Conservation (phyloP, 2,888 invertebrate genomes). For the Lasiommata megera region DNA sequence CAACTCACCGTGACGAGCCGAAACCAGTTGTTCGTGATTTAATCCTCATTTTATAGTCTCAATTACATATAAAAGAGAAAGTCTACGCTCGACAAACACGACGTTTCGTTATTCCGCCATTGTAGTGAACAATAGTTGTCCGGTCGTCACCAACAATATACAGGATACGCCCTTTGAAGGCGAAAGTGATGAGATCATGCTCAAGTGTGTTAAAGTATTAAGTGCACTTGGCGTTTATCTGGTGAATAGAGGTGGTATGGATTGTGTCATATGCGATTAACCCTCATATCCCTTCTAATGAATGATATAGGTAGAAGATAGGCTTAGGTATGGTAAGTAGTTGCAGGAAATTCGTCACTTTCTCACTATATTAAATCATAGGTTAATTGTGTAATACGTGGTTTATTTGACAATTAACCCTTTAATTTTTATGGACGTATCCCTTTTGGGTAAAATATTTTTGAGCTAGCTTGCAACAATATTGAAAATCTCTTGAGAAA, state of each 20-base stretch:
- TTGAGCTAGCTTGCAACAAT: too few relatives aligned
- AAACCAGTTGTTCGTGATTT: slow-evolving; percentile 23
- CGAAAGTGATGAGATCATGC: slow-evolving; percentile 39
- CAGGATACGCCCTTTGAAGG: slow-evolving; percentile 38
- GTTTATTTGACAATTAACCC: too few relatives aligned
- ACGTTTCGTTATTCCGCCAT: slow-evolving; percentile 50
- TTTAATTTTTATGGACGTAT: too few relatives aligned
- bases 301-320: too few relatives aligned
- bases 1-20: slow-evolving; percentile 2
- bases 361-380: too few relatives aligned
- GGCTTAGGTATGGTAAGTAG: too few relatives aligned
- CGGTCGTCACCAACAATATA: slow-evolving; percentile 35
- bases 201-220: slow-evolving; percentile 22
- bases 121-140: slow-evolving; percentile 54
- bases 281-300: not conserved
- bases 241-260: slow-evolving; percentile 2
- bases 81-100: slow-evolving; percentile 48
- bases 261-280: not conserved
- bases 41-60: slow-evolving; percentile 19
- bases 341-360: too few relatives aligned
- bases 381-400: too few relatives aligned
- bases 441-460: too few relatives aligned
- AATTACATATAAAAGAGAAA: slow-evolving; percentile 32
- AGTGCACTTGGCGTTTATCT: slow-evolving; percentile 19
- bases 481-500: too few relatives aligned